phyloP scores from a whole-genome alignment of 2,888 invertebrate genomes.

The Panzeria rudis region DNA sequence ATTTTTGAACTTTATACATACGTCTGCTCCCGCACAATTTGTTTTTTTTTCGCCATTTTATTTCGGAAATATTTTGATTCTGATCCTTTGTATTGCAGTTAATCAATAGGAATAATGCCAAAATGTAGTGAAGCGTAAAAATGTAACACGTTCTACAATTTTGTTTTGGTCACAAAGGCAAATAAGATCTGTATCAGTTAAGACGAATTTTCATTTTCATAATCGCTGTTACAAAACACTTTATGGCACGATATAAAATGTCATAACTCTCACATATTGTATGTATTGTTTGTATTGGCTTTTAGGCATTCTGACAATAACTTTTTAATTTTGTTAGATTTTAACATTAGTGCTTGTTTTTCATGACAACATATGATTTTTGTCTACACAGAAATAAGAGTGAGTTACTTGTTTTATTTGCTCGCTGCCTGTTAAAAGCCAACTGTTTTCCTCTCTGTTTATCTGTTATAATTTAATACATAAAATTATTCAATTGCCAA shows the following conservation, averaged over 20 bases:
- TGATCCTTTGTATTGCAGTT: too few species aligned
- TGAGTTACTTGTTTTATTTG: not conserved
- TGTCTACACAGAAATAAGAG: not conserved
- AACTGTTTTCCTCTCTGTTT: conserved; percentile 64
- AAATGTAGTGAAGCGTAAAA: conserved; percentile 21
- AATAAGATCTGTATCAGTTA: conserved; percentile 23
- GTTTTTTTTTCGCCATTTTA: too few species aligned
- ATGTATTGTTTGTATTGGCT: not conserved
- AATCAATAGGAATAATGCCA: not conserved
- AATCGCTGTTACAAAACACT: conserved; percentile 17
- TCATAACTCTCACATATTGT: conserved; percentile 3
- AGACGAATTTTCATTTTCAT: conserved; percentile 16
- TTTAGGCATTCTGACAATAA: conserved; percentile 9
- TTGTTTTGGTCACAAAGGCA: not conserved
- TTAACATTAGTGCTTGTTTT: not conserved
- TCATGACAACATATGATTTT: too few species aligned
- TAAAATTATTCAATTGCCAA: conserved; percentile 13
- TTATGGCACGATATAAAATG: conserved; percentile 15
- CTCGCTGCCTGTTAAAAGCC: conserved; percentile 63
- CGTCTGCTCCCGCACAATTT: too few species aligned
- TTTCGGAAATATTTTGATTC: too few species aligned
- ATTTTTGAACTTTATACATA: too few species aligned
- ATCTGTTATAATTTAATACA: conserved; percentile 51
- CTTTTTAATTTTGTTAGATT: not conserved
- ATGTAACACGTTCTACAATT: conserved; percentile 16